Conservation (phyloP, 1,140 invertebrate genomes). For the Antheraea mylitta region DNA sequence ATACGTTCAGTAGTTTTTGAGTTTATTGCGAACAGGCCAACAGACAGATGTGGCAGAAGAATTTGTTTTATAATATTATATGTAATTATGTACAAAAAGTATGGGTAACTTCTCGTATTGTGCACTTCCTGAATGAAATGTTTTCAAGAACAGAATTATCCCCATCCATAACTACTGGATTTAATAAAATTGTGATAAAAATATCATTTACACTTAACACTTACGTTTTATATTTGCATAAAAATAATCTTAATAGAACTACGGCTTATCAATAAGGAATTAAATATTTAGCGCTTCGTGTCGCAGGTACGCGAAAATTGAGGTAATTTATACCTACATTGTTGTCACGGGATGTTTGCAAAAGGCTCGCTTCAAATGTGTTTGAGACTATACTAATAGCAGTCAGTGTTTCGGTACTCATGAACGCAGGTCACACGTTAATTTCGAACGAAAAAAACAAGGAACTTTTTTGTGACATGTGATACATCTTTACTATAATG, state of each 20-base stretch:
- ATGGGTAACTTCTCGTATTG: too few relatives aligned
- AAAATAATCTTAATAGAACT: constrained; percentile 5
- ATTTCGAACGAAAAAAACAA: constrained; percentile 9
- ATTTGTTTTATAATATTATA: too few relatives aligned
- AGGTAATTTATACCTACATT: constrained; percentile 7
- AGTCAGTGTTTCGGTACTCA: constrained; percentile 46
- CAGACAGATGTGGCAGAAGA: too few relatives aligned
- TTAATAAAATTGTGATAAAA: constrained; percentile 2
- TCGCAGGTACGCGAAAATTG: constrained; percentile 32
- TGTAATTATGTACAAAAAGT: too few relatives aligned
- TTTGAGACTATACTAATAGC: constrained; percentile 28
- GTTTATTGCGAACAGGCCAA: too few relatives aligned
- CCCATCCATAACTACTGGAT: neutral
- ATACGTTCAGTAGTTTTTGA: too few relatives aligned
- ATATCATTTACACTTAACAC: constrained; percentile 11
- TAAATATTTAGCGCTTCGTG: constrained; percentile 31
- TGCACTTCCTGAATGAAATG: too few relatives aligned
- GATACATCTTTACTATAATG: neutral
- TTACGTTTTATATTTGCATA: neutral
- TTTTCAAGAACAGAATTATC: neutral
- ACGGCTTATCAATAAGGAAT: constrained; percentile 36
- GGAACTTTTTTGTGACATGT: constrained; percentile 10
- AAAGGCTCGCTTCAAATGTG: constrained; percentile 28
- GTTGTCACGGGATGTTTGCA: constrained; percentile 30
- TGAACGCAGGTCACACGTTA: constrained; percentile 3